Evolutionary conservation across 2,113 vertebrate genomes (phyloP).

Genomic region (Tachuris rubrigastra): DNA sequence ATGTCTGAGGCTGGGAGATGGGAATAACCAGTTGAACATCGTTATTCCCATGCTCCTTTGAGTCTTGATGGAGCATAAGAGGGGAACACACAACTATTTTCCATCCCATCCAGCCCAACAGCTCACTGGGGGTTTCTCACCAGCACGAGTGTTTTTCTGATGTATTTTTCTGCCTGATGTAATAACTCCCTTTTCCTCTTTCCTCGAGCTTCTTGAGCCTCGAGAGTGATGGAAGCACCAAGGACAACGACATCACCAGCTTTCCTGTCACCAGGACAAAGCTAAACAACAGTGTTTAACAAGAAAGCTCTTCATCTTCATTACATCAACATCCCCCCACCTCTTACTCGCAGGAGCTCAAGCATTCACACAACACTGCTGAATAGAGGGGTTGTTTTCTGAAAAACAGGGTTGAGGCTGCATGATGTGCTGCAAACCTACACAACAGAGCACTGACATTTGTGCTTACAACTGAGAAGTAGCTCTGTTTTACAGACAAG

Average conservation of each 20-base stretch:
- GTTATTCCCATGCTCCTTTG: neutral
- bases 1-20: neutral
- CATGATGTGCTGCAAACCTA: neutral
- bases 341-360: neutral
- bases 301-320: neutral
- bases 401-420: neutral
- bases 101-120: neutral
- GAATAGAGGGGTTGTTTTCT: neutral
- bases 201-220: neutral
- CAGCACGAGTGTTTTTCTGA: neutral
- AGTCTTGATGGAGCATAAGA: neutral
- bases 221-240: neutral
- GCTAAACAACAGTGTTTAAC: neutral
- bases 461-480: neutral
- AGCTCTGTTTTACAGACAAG: neutral
- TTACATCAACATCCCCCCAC: neutral
- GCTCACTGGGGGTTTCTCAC: neutral
- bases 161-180: neutral
- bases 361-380: neutral
- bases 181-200: neutral
- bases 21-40: neutral
- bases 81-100: neutral
- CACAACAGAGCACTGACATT: neutral
- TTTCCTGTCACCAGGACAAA: neutral
- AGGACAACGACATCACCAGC: neutral